Conservation (phyloP, 2,888 invertebrate species). For the Mystacides longicornis region DNA sequence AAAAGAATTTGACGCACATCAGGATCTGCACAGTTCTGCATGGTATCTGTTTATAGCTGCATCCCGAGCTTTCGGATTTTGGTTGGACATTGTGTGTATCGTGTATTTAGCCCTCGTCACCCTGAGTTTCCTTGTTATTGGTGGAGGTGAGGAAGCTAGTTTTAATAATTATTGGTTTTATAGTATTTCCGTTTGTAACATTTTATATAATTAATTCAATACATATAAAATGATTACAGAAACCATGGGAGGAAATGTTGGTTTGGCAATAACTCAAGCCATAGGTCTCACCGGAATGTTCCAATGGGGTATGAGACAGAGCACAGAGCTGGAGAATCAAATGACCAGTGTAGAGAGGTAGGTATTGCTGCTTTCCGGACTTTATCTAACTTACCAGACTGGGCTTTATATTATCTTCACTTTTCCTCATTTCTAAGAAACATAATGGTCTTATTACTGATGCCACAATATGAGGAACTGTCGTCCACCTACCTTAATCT, state of each 20-base stretch:
- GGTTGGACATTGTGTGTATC: constrained; percentile 83
- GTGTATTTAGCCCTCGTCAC: constrained; percentile 81
- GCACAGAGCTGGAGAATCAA: constrained; percentile 79
- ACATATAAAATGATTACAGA: constrained; percentile 35
- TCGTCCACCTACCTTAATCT: too few species aligned
- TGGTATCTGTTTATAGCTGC: constrained; percentile 88
- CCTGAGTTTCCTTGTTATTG: constrained; percentile 69
- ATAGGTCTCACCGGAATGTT: constrained; percentile 72
- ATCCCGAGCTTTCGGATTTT: constrained; percentile 89
- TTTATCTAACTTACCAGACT: too few species aligned
- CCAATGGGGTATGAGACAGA: constrained; percentile 89
- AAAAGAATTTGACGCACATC: constrained; percentile 72
- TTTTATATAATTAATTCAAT: constrained; percentile 30
- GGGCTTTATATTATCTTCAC: too few species aligned
- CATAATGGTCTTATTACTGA: too few species aligned
- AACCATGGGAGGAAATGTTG: constrained; percentile 59
- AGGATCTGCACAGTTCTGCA: constrained; percentile 82
- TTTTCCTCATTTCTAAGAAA: too few species aligned
- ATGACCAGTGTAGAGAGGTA: constrained; percentile 86
- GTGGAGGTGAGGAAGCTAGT: constrained; percentile 37
- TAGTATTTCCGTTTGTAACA: too few species aligned
- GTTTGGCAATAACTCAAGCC: constrained; percentile 74
- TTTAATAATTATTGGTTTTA: too few species aligned
- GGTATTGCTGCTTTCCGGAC: too few species aligned
- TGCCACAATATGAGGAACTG: too few species aligned